phyloP scores from a whole-genome alignment of 2,888 invertebrate species.

The Caenorhabditis parvicauda region DNA sequence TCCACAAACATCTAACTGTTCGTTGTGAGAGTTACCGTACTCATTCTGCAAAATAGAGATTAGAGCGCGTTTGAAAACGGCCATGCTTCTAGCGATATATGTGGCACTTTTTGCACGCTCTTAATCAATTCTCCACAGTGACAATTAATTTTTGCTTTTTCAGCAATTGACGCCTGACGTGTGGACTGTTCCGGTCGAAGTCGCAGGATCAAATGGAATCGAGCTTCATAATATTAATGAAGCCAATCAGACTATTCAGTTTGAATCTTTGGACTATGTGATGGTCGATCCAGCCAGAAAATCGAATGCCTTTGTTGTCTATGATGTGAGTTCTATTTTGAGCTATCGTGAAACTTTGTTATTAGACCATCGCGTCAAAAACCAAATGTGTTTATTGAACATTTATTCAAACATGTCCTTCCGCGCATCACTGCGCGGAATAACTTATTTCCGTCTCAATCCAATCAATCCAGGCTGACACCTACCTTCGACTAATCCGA shows the following conservation, averaged over 20 bases:
- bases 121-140: no score
- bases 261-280: slow-evolving; percentile 34
- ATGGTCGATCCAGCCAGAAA: slow-evolving; percentile 37
- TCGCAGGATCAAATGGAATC: slow-evolving; percentile 27
- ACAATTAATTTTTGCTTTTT: slow-evolving; percentile 6
- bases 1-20: no score
- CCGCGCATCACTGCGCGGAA: background rate
- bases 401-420: background rate
- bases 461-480: slow-evolving; percentile 23
- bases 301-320: slow-evolving; percentile 38
- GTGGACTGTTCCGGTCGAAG: slow-evolving; percentile 35
- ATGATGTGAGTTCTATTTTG: slow-evolving; percentile 31
- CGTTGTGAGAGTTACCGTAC: no score
- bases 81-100: no score
- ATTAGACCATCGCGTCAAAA: no score
- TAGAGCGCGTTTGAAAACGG: no score
- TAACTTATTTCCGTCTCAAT: no score
- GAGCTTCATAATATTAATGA: slow-evolving; percentile 20
- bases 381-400: no score
- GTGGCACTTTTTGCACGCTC: no score
- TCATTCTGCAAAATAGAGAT: no score
- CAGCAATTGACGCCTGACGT: slow-evolving; percentile 30
- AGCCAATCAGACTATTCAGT: slow-evolving; percentile 23
- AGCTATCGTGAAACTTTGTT: no score
- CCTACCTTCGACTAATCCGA: slow-evolving; percentile 36